Evolutionary conservation across 2,113 vertebrate species (phyloP).

Genomic region (Shinisaurus crocodilurus): DNA sequence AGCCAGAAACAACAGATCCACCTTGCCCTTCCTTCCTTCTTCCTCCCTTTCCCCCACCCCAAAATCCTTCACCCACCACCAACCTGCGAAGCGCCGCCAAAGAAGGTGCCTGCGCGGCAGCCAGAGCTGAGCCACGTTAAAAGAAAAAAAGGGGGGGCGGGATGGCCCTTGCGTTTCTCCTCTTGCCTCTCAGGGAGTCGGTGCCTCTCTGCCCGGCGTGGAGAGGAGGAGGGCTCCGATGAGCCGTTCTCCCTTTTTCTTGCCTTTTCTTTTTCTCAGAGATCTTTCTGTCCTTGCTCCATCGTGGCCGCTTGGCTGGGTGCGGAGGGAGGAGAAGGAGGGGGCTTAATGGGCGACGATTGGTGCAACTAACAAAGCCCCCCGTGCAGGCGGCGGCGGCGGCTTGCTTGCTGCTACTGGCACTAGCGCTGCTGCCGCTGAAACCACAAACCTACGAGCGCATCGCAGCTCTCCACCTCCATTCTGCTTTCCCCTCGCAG

Average conservation of each 20-base stretch:
- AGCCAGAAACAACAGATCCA: background rate
- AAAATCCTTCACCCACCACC: background rate
- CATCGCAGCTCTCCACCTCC: constrained; percentile 43
- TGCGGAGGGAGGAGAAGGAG: no score
- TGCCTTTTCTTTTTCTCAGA: background rate
- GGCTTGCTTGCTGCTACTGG: background rate
- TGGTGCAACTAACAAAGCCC: constrained; percentile 8
- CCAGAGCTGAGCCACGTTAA: background rate
- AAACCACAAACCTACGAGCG: background rate
- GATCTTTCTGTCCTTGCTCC: constrained; percentile 30
- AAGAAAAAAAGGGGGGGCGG: background rate
- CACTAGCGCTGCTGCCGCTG: background rate
- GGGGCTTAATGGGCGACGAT: background rate
- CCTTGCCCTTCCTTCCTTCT: background rate
- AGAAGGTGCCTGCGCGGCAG: background rate
- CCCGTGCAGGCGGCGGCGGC: background rate
- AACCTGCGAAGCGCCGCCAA: background rate
- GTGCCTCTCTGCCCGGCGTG: background rate
- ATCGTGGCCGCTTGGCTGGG: background rate
- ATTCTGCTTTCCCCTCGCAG: constrained; percentile 28
- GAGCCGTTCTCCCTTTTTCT: background rate
- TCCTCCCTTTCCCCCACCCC: background rate
- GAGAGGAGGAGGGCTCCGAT: background rate
- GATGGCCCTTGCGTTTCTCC: background rate
- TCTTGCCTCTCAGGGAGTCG: background rate